Percentiles rank a stretch among this genome's conserved stretches.
phyloP scores from a whole-genome alignment of 2,888 invertebrate species.

The Conops quadrifasciatus region DNA sequence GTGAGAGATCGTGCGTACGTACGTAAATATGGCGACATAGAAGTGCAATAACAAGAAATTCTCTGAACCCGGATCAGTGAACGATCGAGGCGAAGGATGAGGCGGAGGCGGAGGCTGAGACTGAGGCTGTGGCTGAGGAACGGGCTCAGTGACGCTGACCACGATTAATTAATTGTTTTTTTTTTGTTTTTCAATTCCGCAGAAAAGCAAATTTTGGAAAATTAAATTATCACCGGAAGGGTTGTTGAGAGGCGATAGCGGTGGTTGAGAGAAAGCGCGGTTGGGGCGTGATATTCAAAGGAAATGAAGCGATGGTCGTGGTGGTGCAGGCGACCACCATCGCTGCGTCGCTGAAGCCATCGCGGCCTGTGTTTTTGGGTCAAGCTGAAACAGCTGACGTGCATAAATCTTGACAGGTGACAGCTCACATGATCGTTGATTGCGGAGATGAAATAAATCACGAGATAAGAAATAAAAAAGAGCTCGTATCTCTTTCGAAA shows the following conservation, averaged over 20 bases:
- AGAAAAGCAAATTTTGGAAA: conserved; percentile 21
- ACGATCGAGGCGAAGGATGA: not conserved
- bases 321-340: not conserved
- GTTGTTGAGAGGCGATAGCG: not conserved
- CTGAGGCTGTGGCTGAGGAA: too few species aligned
- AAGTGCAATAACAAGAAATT: conserved; percentile 40
- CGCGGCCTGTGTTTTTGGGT: not conserved
- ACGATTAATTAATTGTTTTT: conserved; percentile 25
- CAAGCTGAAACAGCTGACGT: not conserved
- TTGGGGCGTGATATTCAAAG: not conserved
- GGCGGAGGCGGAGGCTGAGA: too few species aligned
- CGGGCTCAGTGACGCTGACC: too few species aligned
- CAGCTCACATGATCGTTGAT: conserved; percentile 36
- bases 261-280: not conserved
- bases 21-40: conserved; percentile 30
- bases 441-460: conserved; percentile 26
- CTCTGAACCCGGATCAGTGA: not conserved
- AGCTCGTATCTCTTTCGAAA: too few species aligned
- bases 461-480: conserved; percentile 3
- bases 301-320: not conserved
- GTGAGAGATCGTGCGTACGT: not conserved
- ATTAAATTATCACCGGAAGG: conserved; percentile 30
- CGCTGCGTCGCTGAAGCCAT: too few species aligned
- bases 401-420: conserved; percentile 33
- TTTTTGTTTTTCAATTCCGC: conserved; percentile 5